Evolutionary conservation across 2,113 vertebrate species (phyloP), one percentile per base, ranked within the genome.

Genomic region (Empidonax alnorum): DNA sequence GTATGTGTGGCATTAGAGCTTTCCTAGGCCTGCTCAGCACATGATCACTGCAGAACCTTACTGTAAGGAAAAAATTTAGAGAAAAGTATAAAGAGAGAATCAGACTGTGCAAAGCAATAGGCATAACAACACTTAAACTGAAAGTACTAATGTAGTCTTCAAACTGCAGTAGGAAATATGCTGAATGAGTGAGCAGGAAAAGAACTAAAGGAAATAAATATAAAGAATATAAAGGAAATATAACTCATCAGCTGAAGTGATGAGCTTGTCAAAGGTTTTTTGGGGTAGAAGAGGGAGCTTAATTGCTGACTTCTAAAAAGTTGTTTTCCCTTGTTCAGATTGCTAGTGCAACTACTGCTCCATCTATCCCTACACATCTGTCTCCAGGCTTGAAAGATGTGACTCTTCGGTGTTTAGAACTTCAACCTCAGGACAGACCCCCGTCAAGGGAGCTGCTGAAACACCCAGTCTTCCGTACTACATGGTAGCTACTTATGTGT

Each of bases 321-420:
- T 49, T 73, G 9, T 39, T 89, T 87, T 94, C n/a, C 24, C 6
- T 93, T 92, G 23, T 82, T 68, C 95, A 99, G 99, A 99, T 99
- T 68, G 99, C 99, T 59, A 99, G 99, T 87, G 98, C 99, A 49
- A 99, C 98, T 65, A 98, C 98, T 47, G 98, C 99, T 33, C 99
- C 99, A 39, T 97, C 98, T 19, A 98, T 99, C 95, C 99, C 99
- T 25, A 94, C 98, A 7, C 98, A 99, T 94, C 96, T 99, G 71
- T 98, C 98, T 88, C 99, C 99, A 2, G 99, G 99, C 31, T 97
- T 99, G 88, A 98, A 98, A 65, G 99, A 99, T 53, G 99, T 99
- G 87, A 98, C 98, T 37, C 98, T 99, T 92, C 98, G 98, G 14
- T 99, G 99, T 96, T 97, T 99, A 94, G 99, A 99, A 90, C 98